Evolutionary conservation across 2,797 vertebrate species (phyloP).

Genomic region (Melanotaenia maccullochi): DNA sequence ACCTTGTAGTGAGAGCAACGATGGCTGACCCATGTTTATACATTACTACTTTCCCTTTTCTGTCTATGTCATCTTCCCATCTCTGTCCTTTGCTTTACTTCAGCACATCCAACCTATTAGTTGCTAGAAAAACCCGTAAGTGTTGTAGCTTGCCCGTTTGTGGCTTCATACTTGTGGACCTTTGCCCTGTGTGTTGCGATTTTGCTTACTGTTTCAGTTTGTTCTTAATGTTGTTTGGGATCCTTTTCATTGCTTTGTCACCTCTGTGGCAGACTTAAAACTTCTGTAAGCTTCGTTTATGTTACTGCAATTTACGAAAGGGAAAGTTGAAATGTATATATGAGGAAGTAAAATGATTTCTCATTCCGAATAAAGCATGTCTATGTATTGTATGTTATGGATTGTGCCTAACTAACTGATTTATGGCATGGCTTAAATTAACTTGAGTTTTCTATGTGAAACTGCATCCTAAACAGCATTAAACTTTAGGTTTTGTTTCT

Average conservation of each 20-base stretch:
- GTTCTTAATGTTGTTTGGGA: slow-evolving; percentile 98
- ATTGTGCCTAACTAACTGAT: slow-evolving; percentile 74
- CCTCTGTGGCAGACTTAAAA: slow-evolving; percentile 78
- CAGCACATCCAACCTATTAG: slow-evolving; percentile 87
- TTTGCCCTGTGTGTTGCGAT: slow-evolving; percentile 87
- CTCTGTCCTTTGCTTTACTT: slow-evolving; percentile 81
- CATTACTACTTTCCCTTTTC: slow-evolving; percentile 86
- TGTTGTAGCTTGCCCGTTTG: slow-evolving; percentile 92
- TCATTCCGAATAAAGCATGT: slow-evolving; percentile 64
- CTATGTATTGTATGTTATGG: slow-evolving; percentile 51
- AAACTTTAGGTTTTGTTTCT: slow-evolving; percentile 73
- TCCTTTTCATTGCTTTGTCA: slow-evolving; percentile 88
- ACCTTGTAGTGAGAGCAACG: slow-evolving; percentile 90
- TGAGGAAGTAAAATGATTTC: slow-evolving; percentile 76
- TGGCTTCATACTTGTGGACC: slow-evolving; percentile 90
- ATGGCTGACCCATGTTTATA: slow-evolving; percentile 93
- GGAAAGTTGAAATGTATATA: slow-evolving; percentile 57
- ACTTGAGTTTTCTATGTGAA: slow-evolving; percentile 59
- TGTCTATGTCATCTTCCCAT: slow-evolving; percentile 86
- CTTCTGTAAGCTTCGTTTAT: slow-evolving; percentile 45
- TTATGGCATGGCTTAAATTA: slow-evolving; percentile 74
- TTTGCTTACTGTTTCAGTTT: slow-evolving; percentile 70
- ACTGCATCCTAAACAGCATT: slow-evolving; percentile 96
- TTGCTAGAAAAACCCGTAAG: slow-evolving; percentile 87
- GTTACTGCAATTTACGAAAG: slow-evolving; percentile 38